phyloP scores from a whole-genome alignment of 2,888 invertebrate genomes.

The Orchesellides sinensis region DNA sequence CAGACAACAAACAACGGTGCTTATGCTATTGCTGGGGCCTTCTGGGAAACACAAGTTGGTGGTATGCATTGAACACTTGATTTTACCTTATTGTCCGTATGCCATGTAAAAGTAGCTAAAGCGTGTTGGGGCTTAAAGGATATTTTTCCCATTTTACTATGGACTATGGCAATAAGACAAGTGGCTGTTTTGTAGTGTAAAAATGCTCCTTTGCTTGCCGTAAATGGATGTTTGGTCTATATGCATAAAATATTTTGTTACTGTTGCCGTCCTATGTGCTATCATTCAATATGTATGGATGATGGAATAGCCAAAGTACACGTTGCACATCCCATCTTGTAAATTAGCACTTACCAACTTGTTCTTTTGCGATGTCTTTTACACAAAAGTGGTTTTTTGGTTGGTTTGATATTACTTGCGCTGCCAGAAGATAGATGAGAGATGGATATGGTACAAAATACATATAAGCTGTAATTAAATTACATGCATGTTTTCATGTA shows the following conservation, averaged over 20 bases:
- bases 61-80: constrained; percentile 6
- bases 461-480: neutral
- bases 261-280: too few species aligned
- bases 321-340: too few species aligned
- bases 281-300: too few species aligned
- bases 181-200: neutral
- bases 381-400: too few species aligned
- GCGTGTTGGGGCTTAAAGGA: constrained; percentile 6
- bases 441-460: neutral
- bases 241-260: too few species aligned
- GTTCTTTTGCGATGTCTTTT: too few species aligned
- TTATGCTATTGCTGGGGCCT: neutral
- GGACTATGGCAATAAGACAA: neutral
- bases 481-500: neutral
- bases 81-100: constrained; percentile 39
- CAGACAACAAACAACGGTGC: neutral
- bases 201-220: too few species aligned
- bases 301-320: too few species aligned
- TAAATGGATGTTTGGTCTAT: too few species aligned
- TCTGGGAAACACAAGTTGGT: neutral
- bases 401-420: too few species aligned
- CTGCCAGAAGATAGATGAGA: neutral
- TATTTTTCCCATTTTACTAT: constrained; percentile 30
- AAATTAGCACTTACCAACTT: too few species aligned
- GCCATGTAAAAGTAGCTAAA: too few species aligned